Evolutionary conservation across 2,797 vertebrate species (phyloP).

Genomic region (Graptemys geographica): DNA sequence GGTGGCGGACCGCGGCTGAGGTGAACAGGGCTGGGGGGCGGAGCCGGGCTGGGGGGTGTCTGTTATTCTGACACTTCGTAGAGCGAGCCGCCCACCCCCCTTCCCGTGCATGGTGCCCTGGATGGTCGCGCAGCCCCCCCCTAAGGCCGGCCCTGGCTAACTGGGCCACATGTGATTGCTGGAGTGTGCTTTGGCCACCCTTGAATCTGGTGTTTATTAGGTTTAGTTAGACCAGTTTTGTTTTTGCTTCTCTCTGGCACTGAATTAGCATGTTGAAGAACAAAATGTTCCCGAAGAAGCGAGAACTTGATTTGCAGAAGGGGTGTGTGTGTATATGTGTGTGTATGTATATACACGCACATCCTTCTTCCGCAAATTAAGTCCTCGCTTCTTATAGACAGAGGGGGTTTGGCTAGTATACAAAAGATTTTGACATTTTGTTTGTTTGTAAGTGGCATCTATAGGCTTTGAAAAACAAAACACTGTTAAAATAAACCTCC

Average conservation of each 20-base stretch:
- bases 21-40: too few species aligned
- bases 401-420: background rate
- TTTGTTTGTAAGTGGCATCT: background rate
- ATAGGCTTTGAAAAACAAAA: background rate
- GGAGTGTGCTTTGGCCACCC: background rate
- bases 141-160: fast-evolving
- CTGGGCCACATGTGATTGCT: background rate
- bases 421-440: background rate
- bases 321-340: fast-evolving
- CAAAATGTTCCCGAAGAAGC: too few species aligned
- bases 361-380: too few species aligned
- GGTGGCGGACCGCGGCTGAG: too few species aligned
- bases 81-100: too few species aligned
- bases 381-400: too few species aligned
- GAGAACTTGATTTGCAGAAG: too few species aligned
- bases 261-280: too few species aligned
- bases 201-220: background rate
- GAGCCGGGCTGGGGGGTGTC: background rate
- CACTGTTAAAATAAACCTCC: background rate
- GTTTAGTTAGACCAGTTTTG: background rate
- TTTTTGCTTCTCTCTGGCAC: background rate
- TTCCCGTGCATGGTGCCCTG: background rate
- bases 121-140: background rate
- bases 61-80: background rate
- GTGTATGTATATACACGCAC: too few species aligned